Evolutionary conservation across 2,797 vertebrate species (phyloP).

Genomic region (Xiphorhynchus erythropygius): DNA sequence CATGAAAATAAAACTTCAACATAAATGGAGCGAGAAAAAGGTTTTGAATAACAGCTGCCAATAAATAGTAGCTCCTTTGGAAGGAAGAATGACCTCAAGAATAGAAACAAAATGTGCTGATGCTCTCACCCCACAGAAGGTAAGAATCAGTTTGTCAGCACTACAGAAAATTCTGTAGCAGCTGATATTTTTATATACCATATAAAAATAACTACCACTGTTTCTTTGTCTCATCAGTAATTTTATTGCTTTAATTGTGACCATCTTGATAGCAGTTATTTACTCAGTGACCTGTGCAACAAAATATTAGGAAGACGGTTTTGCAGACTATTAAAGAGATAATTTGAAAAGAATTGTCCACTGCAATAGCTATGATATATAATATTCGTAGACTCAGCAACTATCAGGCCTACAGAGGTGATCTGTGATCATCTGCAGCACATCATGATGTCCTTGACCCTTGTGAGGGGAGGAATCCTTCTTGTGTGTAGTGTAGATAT

Average conservation of each 20-base stretch:
- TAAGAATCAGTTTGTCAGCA: constrained; percentile 20
- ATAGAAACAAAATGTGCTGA: constrained; percentile 34
- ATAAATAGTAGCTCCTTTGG: neutral
- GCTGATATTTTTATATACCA: constrained; percentile 31
- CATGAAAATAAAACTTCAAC: neutral
- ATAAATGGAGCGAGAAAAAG: neutral
- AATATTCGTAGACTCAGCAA: neutral
- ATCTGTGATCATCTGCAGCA: neutral
- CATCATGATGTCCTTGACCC: neutral
- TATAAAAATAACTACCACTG: neutral
- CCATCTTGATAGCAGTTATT: constrained; percentile 5
- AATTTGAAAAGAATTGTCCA: neutral
- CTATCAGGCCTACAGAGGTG: neutral
- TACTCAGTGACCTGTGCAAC: constrained; percentile 10
- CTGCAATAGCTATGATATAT: neutral
- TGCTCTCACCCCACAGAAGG: neutral
- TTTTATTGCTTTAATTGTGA: constrained; percentile 42
- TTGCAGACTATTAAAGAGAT: neutral
- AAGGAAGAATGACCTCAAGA: neutral
- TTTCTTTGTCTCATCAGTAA: constrained; percentile 36
- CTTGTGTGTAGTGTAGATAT: neutral
- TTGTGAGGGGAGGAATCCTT: neutral
- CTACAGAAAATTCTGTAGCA: neutral
- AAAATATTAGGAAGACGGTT: neutral
- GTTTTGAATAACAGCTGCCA: neutral